Base-by-base conservation (phyloP, 2,888 invertebrate genomes). In the Caenorhabditis sp. region DNA sequence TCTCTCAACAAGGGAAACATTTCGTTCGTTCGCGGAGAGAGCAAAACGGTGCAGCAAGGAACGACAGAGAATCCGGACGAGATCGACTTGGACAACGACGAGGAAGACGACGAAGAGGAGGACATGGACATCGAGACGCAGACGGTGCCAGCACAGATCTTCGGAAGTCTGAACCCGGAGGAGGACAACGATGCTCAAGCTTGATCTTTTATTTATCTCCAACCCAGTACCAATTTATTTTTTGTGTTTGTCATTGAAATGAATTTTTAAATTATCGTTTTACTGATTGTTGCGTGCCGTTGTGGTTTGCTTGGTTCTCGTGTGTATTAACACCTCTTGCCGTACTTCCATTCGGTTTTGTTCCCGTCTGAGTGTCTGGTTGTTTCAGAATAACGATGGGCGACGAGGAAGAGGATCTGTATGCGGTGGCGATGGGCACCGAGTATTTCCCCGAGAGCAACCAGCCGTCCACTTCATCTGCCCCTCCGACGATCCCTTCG, bases 71-170 rank as follows among this genome's bases (percentile, higher is more conserved):
- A 90, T 86, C 90, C 90, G 0, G 90, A 90, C 76, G 90, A 90
- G 79, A 90, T 90, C 65, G 86, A 89, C 65, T 77, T 90, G 58
- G 89, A 89, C 55, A 88, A 87, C 48, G 89, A 88, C 45, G 88
- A 86, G 4, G 88, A 87, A 0, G 87, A 86, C 11, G 85, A 87
- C 1, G 85, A 81, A 11, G 85, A 77, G 11, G 89, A 85, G 39
- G 88, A 90, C 66, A 83, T 96, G 90, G 90, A 90, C 71, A 84
- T 96, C 62, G 94, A 95, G 89, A 93, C 95, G 89, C 94, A 95
- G 90, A 92, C 92, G 27, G 93, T 97, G 81, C 97, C 97, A 35
- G 92, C 93, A 46, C 94, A 95, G 90, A 95, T 97, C 2, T 97
- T 96, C 91, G 96, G 96, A 74, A 86, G 87, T 8, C 85, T 90